Base-by-base conservation (phyloP, 1,140 invertebrate species). In the Potamilus streckersoni region DNA sequence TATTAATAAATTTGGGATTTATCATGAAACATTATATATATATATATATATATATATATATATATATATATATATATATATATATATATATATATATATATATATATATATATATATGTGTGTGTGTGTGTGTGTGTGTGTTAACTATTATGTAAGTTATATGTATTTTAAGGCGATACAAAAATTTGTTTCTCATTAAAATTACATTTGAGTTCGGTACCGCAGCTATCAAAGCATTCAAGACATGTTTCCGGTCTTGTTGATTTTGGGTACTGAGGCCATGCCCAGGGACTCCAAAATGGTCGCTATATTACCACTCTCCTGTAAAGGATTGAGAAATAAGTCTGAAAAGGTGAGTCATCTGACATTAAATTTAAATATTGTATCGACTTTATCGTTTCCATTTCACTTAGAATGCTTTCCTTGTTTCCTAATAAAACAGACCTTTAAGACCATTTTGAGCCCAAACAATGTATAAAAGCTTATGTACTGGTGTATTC, bases 271-370 rank as follows among this genome's bases (percentile, higher is more conserved):
- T 68, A 49, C 65, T 61, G 60, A 71, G 71, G 17, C 79, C 79
- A 17, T 67, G 65, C 57, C 71, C 38, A 1, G 79, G 79, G n/a
- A 62, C 70, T 11, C 79, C 79, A 49, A 80, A 78, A 65, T 80
- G 65, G 16, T 72, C 74, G 31, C 76, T 78, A 58, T 78, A 74
- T 63, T 78, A 78, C 79, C 79, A 80, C 23, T 80, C 79, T 12
- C 79, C 79, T 80, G 69, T 17, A 69, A 56, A 49, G 17, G n/a
- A 75, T 61, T 31, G 19, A 15, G 6, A 38, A 38, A 38, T 38
- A 38, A 6, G 5, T 38, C 0, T 38, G 38, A 38, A 38, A 38
- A 38, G 2, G 8, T 0, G 38, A 38, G 38, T 38, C 4, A 38
- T 38, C 38, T 38, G 38, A 38, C 38, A 4, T 38, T 66, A 23